These are phyloP conservation scores for Suricata suricatta DNA, from an alignment of 2,113 vertebrate species.

Conservation along the genomic window DNA sequence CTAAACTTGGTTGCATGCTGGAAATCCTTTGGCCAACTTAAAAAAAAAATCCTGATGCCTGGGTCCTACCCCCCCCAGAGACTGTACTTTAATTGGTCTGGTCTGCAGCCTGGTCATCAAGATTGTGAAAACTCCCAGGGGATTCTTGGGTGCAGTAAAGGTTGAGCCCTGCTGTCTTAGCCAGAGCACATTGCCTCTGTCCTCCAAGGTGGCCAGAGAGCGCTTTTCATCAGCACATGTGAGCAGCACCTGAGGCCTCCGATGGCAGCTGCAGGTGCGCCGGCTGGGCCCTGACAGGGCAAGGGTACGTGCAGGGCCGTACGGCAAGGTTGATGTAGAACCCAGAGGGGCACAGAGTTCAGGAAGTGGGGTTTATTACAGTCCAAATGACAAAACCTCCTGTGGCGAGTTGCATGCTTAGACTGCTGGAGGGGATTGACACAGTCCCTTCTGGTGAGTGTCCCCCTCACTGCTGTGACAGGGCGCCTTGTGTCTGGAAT, in stretches of 20 bases:
- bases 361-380: conserved; percentile 67
- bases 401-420: neutral
- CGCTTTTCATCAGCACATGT: conserved; percentile 12
- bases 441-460: conserved; percentile 61
- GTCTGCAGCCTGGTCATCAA: neutral
- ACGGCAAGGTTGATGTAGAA: neutral
- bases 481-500: conserved; percentile 47
- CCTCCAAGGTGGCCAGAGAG: neutral
- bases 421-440: neutral
- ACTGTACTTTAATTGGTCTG: neutral
- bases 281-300: neutral
- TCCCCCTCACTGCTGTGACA: conserved; percentile 71
- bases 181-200: neutral
- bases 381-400: conserved; percentile 77
- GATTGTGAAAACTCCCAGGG: neutral
- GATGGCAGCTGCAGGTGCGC: conserved; percentile 43
- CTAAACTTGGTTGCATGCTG: neutral
- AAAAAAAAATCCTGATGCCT: neutral
- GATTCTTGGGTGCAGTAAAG: neutral
- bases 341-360: neutral
- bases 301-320: neutral
- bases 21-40: neutral
- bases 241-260: neutral
- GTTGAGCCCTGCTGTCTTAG: neutral
- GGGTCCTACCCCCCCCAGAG: neutral